Base-by-base conservation (phyloP, 2,113 vertebrate species). In the Tachysurus fulvidraco region DNA sequence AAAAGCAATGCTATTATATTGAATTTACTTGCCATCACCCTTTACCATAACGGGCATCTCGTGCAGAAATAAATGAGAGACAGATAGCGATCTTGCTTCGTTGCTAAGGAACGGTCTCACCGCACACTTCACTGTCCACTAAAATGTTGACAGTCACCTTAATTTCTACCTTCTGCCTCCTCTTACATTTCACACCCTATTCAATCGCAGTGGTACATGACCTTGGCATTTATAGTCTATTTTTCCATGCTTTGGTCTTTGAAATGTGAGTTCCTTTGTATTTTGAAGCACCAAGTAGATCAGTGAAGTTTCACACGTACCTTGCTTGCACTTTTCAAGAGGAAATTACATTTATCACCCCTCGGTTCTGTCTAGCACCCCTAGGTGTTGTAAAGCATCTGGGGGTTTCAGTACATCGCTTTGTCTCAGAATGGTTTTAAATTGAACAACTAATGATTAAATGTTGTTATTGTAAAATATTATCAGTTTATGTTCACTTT, bases 61-160 rank as follows among this genome's bases (percentile, higher is more conserved):
- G 54, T 80, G 46, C 30, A 54, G 25, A 87, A 69, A 85, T 87
- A 77, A 41, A 85, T 23, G 36, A 28, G 46, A 87, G 69, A 28
- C 76, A 60, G 52, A 44, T n/a, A 44, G 74, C 59, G 36, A 77
- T 84, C 46, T 65, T 64, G 65, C 36, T 83, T 78, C 13, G 88
- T 89, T 87, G 88, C 88, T 87, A 89, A 83, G 88, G 64, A 65
- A 85, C 84, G 13, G 54, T 76, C 74, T 87, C 85, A n/a, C 67
- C 64, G 11, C 60, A 54, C 30, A 65, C 67, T 65, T 86, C 19
- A 77, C 46, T 55, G 71, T 67, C 83, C 59, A 64, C 64, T 83
- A 83, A 85, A 86, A 81, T 86, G 64, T 71, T 86, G 77, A 69
- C 50, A 57, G 85, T 71, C 85, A 57, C 85, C 85, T 86, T 86